Evolutionary conservation across 2,113 vertebrate species (phyloP).

Genomic region (Centropus bengalensis): DNA sequence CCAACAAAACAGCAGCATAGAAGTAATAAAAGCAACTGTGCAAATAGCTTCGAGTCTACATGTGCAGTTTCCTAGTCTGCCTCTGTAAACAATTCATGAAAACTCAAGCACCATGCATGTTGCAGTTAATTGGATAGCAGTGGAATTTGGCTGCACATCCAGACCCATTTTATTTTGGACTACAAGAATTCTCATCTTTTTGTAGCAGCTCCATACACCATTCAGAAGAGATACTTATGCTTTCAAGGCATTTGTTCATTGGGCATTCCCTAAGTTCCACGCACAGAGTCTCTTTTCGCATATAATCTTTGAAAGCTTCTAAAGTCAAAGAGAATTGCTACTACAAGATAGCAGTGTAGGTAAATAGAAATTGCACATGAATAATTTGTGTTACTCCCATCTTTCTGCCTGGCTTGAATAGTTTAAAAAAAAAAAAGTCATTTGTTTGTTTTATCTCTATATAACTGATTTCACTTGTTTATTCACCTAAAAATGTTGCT

Average conservation of each 20-base stretch:
- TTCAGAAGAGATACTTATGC: neutral
- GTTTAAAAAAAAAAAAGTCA: neutral
- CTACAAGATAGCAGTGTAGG: neutral
- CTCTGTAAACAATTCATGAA: neutral
- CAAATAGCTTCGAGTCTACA: neutral
- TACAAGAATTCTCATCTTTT: neutral
- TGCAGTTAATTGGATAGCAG: neutral
- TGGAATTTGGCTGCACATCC: neutral
- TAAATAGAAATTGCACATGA: constrained; percentile 39
- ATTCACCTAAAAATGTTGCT: constrained; percentile 40
- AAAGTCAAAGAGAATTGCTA: neutral
- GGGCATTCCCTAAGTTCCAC: neutral
- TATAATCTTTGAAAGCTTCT: constrained; percentile 11
- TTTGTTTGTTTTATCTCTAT: constrained; percentile 6
- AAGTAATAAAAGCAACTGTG: neutral
- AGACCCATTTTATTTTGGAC: neutral
- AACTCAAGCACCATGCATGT: rapidly evolving
- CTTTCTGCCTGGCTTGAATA: neutral
- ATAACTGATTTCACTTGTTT: constrained; percentile 5
- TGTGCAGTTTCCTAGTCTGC: neutral
- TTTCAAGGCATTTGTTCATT: neutral
- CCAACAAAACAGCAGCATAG: neutral
- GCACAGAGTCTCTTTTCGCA: neutral
- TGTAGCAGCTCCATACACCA: neutral
- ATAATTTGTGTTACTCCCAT: constrained; percentile 20